Percentiles rank a stretch among this genome's conserved stretches.
phyloP scores from a whole-genome alignment of 2,888 invertebrate genomes.

The Anthophora plumipes region DNA sequence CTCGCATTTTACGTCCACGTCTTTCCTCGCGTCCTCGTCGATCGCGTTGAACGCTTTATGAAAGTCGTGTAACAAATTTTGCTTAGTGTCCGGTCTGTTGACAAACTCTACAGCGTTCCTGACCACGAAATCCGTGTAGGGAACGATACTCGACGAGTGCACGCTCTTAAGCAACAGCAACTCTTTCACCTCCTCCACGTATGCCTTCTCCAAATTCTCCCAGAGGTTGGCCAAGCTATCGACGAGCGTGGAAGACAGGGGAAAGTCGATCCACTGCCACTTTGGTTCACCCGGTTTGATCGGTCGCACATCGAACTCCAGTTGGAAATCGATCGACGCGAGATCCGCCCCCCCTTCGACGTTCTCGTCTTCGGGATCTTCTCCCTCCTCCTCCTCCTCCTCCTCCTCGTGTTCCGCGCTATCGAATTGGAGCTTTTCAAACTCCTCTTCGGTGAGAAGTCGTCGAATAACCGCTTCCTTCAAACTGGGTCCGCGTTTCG shows the following conservation, averaged over 20 bases:
- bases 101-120: constrained; percentile 86
- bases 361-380: no score
- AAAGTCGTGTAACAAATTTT: constrained; percentile 86
- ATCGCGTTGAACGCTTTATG: constrained; percentile 87
- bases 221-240: constrained; percentile 85
- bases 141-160: constrained; percentile 86
- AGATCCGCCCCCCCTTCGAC: no score
- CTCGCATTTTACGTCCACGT: constrained; percentile 87
- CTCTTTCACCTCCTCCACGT: constrained; percentile 86
- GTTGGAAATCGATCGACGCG: background rate
- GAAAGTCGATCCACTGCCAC: constrained; percentile 85
- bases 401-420: background rate
- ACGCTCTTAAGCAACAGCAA: constrained; percentile 87
- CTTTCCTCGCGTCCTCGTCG: constrained; percentile 86
- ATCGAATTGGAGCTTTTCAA: background rate
- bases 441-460: background rate
- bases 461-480: constrained; percentile 37
- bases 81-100: constrained; percentile 87
- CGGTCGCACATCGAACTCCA: background rate
- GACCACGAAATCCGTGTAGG: constrained; percentile 86
- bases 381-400: background rate
- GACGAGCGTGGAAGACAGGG: constrained; percentile 83
- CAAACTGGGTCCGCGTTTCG: background rate
- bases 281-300: constrained; percentile 68
- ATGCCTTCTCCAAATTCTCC: constrained; percentile 86